Base-by-base conservation (phyloP, 1,140 invertebrate genomes). In the Platorchestia sp. region DNA sequence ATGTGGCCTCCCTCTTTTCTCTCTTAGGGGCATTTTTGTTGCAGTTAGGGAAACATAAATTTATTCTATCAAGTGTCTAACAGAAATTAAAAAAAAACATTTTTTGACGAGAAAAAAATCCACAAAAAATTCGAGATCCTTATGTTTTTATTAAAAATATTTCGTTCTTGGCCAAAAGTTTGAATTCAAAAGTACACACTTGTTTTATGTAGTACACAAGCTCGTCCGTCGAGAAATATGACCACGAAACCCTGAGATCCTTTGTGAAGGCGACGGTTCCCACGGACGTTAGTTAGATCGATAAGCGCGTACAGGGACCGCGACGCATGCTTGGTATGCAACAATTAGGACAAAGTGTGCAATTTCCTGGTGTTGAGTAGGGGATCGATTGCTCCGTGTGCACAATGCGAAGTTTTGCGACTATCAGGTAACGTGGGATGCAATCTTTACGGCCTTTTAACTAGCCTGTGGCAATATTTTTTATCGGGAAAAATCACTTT, bases 281-380 rank as follows among this genome's bases (percentile, higher is more conserved):
- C 59, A 75, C 59, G 59, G 59, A 75, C 59, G 59, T 75, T 75
- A 75, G 59, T 75, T 75, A 75, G 59, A 75, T 75, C 59, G 59
- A 75, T 75, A 75, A 75, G 59, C 59, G 59, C 59, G 36, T 75
- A 36, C 59, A 75, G 59, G 59, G 36, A 36, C 59, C 59, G 59
- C 27, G 59, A 75, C 59, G 59, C 1, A 27, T 75, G 59, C 59
- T 75, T 36, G 59, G 59, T 75, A 75, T 75, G 59, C 59, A 75
- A 75, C 59, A 75, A 75, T 75, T 75, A 75, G 47, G 59, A 75
- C 59, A 75, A 75, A 75, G 59, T 19, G 59, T 75, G 59, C 36
- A 75, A 75, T 75, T 75, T 75, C 59, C 59, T 75, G 59, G 1
- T 75, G 59, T 36, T 75, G 3, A 75, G 59, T 36, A 75, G 59